A percentile compares a stretch with the other conserved stretches of the same genome.
phyloP scores from a whole-genome alignment of 2,113 vertebrate species.

The Galbula dea region DNA sequence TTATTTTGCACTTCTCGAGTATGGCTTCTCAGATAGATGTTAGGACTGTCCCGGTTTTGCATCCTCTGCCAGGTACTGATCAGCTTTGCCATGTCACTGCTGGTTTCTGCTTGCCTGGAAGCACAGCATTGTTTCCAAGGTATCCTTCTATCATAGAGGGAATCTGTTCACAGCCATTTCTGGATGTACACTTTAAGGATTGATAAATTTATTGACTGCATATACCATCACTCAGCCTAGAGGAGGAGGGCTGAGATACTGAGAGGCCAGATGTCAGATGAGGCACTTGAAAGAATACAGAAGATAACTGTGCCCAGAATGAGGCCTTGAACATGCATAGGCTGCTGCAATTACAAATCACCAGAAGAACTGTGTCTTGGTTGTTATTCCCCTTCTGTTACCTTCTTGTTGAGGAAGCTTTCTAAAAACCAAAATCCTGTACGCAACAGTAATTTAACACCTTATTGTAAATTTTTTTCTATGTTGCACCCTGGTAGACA shows the following conservation, averaged over 20 bases:
- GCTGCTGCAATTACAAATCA: not conserved
- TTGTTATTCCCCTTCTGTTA: not conserved
- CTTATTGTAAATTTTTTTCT: not conserved
- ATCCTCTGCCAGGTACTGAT: not conserved
- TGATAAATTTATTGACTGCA: not conserved
- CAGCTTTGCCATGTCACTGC: not conserved
- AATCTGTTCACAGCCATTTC: not conserved
- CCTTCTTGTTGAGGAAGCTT: not conserved
- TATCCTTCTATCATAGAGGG: not conserved
- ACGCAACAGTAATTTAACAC: not conserved
- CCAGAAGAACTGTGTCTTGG: not conserved
- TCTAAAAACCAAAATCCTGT: not conserved
- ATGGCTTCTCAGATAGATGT: not conserved
- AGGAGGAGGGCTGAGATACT: not conserved
- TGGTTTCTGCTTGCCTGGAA: not conserved
- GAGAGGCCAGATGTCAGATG: not conserved
- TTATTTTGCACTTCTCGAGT: not conserved
- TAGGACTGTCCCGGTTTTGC: not conserved
- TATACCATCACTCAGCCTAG: not conserved
- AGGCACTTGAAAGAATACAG: not conserved
- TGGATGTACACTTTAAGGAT: not conserved
- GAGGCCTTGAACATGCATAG: not conserved
- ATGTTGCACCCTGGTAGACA: not conserved
- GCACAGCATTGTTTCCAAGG: not conserved
- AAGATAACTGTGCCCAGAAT: not conserved